Evolutionary conservation across 2,113 vertebrate genomes (phyloP), one percentile per base, ranked within the genome.

Genomic region (Syrmaticus mikado): DNA sequence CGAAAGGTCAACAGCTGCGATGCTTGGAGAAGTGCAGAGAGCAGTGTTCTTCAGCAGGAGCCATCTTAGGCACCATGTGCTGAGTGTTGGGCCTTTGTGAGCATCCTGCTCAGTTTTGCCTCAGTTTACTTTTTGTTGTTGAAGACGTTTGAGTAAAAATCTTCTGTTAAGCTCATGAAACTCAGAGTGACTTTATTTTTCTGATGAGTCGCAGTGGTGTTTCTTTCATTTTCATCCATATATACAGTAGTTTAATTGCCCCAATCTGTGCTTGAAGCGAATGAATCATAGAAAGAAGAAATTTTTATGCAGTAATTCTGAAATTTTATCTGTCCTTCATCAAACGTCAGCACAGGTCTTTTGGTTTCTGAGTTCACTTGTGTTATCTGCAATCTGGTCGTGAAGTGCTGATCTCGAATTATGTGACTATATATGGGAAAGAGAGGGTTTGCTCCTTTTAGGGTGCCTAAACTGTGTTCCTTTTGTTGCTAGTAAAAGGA

Each of bases 61-160:
- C 21, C 3, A 0, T 38, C 41, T 45, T 45, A 55, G 45, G 71
- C 32, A 93, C 45, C 71, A 30, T 6, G 5, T 64, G 64, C 50
- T 38, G 34, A 46, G 34, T 64, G 22, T 17, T 1, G 3, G 32
- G 13, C 4, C 10, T 41, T 20, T n/a, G 32, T 52, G 18, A 70
- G 38, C 22, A 27, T 60, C 17, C 55, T 61, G 76, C 60, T 73
- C 3, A 0, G 0, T 50, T 93, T 93, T 94, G 79, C 94, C 87
- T 93, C 87, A 53, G 87, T 93, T 96, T 93, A 77, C 89, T 94
- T 89, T 19, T 91, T 65, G 65, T 92, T 27, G 20, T 52, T 89
- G 93, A 75, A 81, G 89, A 50, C 87, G 36, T 91, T 93, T 77
- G 64, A 68, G 46, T 93, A 27, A 78, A 77, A 85, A 89, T 80